phyloP scores from a whole-genome alignment of 2,113 vertebrate genomes.

The Heterochromis multidens region DNA sequence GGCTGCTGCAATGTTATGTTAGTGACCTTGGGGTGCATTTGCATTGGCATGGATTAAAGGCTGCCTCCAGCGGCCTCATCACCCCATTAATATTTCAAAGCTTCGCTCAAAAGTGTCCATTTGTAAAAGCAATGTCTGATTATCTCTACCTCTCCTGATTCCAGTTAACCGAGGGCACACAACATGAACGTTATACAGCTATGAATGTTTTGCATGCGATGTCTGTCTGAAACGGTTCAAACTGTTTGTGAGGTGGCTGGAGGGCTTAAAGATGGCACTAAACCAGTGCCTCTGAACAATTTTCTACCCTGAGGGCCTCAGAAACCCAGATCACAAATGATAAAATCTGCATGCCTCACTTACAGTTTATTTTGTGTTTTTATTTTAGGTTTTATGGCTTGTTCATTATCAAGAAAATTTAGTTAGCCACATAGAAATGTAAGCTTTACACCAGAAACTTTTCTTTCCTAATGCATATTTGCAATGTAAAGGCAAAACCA shows the following conservation, averaged over 20 bases:
- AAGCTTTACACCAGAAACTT: no score
- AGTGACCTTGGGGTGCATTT: slow-evolving; percentile 60
- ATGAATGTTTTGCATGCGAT: background rate
- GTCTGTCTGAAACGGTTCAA: background rate
- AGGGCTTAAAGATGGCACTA: background rate
- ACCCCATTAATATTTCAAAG: slow-evolving; percentile 49
- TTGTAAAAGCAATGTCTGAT: slow-evolving; percentile 39
- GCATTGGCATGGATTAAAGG: slow-evolving; percentile 53
- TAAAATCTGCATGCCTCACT: background rate
- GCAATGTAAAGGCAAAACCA: background rate
- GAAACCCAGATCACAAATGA: slow-evolving; percentile 13
- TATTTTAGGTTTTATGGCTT: background rate
- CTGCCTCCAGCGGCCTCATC: slow-evolving; percentile 24
- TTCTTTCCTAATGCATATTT: background rate
- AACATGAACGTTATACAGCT: background rate
- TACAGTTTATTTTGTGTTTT: background rate
- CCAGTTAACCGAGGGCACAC: background rate
- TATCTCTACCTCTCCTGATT: slow-evolving; percentile 15
- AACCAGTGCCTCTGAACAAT: background rate
- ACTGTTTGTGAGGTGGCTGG: background rate
- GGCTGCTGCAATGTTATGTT: slow-evolving; percentile 31
- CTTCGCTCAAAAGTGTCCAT: slow-evolving; percentile 31
- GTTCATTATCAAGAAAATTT: background rate
- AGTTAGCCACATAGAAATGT: no score
- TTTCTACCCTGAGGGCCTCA: background rate